Evolutionary conservation across 1,140 invertebrate species (phyloP), one percentile per base, ranked within the genome.

Genomic region (Pachypeltis micranthus): DNA sequence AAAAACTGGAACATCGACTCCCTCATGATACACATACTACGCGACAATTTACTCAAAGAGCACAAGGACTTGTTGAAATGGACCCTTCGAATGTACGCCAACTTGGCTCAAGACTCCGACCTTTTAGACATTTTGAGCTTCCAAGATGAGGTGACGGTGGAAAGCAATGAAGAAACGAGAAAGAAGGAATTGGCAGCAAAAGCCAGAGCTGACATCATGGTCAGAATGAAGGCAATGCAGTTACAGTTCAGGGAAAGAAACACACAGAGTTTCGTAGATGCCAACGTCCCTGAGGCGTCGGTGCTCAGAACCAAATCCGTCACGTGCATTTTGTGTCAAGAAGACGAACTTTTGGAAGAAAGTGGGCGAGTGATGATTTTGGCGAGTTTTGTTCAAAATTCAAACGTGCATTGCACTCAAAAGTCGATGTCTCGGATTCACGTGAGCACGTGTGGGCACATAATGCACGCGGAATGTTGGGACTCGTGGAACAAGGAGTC

Each of bases 271-370:
- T 62, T 65, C 62, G 23, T 47, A 24, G 16, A 23, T 26, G 26
- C 23, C 12, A 47, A 55, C 19, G 31, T 39, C 7, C 7, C 31
- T 10, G 31, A 39, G 16, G 61, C 65, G 0, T 70, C 74, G 51
- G 23, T 74, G 1, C 69, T 66, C 21, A 69, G 71, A 7, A 82
- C 86, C 26, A 78, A 79, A 61, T 78, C 76, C 0, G 85, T 85
- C 61, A 93, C 88, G n/a, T 99, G 96, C 74, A 99, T 99, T 70
- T 79, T 99, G 31, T 99, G 96, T 71, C 94, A 98, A 73, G 96
- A 98, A 74, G 86, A 93, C 73, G 88, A 96, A 67, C 77, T 78
- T 27, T 79, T 92, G 0, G 80, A 77, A 21, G 72, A 75, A 10
- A 75, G 78, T 4, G 80, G 81, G 0, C 79, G 82, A 12, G 85